Conservation (phyloP, 2,113 vertebrate genomes). For the Sialia sialis region DNA sequence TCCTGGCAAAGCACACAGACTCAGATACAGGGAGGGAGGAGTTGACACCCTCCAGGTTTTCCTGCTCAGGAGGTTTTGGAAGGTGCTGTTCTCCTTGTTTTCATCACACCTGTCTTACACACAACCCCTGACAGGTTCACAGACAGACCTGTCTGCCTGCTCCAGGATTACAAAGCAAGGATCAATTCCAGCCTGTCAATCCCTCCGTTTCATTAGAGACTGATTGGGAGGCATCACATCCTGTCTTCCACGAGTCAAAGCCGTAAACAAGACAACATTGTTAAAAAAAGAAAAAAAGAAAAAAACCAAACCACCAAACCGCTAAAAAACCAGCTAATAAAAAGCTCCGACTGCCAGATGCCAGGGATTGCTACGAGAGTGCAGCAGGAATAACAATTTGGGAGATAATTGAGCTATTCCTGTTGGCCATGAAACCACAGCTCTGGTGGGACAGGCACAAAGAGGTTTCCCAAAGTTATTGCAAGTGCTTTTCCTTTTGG, state of each 20-base stretch:
- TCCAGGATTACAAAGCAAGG: slow-evolving; percentile 18
- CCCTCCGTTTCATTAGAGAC: slow-evolving; percentile 1
- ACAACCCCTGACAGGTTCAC: slow-evolving; percentile 31
- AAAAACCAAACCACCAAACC: background rate
- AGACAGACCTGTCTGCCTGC: background rate
- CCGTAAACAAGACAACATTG: slow-evolving; percentile 6
- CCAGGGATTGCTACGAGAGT: background rate
- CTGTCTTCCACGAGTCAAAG: slow-evolving; percentile 5
- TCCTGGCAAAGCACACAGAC: fast-evolving
- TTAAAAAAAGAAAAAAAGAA: background rate
- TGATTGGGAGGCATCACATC: slow-evolving; percentile 17
- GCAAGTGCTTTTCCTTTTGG: background rate
- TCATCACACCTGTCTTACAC: slow-evolving; percentile 39
- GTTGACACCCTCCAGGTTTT: background rate
- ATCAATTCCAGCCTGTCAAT: slow-evolving; percentile 57
- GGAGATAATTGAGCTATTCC: slow-evolving; percentile 39
- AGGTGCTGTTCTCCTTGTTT: slow-evolving; percentile 23
- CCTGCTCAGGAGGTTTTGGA: background rate
- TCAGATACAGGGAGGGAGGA: background rate
- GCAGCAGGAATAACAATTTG: background rate
- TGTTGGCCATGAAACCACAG: background rate
- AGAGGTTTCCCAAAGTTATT: background rate
- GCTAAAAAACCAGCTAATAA: background rate
- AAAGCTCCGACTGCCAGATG: background rate
- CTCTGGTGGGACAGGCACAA: background rate